Base-by-base conservation (phyloP, 1,140 invertebrate genomes). In the Pseudomyrmex dendroicus region DNA sequence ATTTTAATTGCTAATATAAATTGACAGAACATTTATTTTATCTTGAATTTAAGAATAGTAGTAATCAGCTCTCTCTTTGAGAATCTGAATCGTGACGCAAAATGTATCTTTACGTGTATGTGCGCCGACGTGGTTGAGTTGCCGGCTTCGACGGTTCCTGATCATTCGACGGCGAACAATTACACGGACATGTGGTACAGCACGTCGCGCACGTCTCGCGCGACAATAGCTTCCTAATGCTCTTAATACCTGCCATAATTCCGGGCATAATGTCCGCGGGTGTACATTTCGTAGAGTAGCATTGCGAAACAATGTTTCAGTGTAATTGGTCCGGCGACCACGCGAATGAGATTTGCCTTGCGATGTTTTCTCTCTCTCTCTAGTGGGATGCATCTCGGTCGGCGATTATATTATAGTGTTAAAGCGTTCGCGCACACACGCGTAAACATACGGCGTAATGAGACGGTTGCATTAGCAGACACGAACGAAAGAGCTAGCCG, bases 331-430 rank as follows among this genome's bases (percentile, higher is more conserved):
- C 83, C 78, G 25, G 22, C 59, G 13, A 5, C 35, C 35, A 63
- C 44, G n/a, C 59, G 59, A 54, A 64, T 52, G 64, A 44, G 59
- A 83, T 86, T 89, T 76, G 73, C 70, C 64, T 70, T 46, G 10
- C 68, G 48, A 72, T 84, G 74, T 86, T 86, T 77, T 83, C 86
- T 66, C 82, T 82, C 82, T 82, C 76, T 85, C 66, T 63, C 77
- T 22, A 22, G 59, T 67, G 83, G 84, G 78, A 89, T 84, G 56
- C 77, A 20, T 35, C 35, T 59, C 59, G 25, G 12, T 44, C 35
- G 54, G 67, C 84, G 90, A 90, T 90, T 89, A 86, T 86, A 88
- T 91, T 86, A 86, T 84, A 84, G 80, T 68, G 85, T 87, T 87
- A 70, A 78, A 83, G 67, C 84, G 74, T 70, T 67, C 50, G 59